Evolutionary conservation across 2,113 vertebrate species (phyloP).

Genomic region (Macheiramphus alcinus): DNA sequence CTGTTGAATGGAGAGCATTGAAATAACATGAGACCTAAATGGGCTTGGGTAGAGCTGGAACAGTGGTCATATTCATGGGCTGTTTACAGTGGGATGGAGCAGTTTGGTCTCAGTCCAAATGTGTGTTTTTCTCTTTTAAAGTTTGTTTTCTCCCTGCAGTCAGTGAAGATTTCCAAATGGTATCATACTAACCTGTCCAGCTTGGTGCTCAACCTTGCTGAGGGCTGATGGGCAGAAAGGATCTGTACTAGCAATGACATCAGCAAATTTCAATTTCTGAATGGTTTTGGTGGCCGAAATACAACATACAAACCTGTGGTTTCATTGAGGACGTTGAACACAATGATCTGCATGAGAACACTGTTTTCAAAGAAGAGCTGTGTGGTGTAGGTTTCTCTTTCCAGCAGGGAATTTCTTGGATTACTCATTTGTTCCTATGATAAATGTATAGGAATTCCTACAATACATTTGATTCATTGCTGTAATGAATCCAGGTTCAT

Average conservation of each 20-base stretch:
- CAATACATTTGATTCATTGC: not conserved
- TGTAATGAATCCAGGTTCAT: not conserved
- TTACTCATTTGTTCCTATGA: not conserved
- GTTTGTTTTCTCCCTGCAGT: not conserved
- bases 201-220: not conserved
- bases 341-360: not conserved
- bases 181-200: not conserved
- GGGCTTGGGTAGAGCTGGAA: not conserved
- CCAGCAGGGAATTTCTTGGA: not conserved
- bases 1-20: not conserved
- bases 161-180: not conserved
- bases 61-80: not conserved
- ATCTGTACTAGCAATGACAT: too few relatives aligned
- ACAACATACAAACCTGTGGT: not conserved
- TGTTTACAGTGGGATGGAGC: not conserved
- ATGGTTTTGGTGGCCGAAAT: not conserved
- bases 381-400: not conserved
- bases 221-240: not conserved
- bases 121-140: not conserved
- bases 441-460: not conserved
- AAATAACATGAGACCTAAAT: not conserved
- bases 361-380: not conserved
- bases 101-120: not conserved
- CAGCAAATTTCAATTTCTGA: not conserved
- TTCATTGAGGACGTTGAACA: not conserved